Evolutionary conservation across 2,888 invertebrate genomes (phyloP), one percentile per base, ranked within the genome.

Genomic region (Tinea trinotella): DNA sequence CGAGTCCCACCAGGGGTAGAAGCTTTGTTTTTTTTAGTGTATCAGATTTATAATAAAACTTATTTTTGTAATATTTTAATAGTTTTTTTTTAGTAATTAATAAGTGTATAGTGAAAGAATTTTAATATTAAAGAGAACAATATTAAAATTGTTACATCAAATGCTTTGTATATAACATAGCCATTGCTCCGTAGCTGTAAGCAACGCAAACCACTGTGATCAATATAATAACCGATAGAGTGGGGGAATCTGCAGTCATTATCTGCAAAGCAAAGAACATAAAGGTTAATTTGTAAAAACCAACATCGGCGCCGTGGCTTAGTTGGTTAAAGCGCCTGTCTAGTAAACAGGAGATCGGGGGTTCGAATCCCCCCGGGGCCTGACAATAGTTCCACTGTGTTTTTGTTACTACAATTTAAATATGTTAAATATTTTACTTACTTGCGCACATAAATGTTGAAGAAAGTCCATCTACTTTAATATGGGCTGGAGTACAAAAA

Each of bases 1-100:
- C 90, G 90, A 90, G 90, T 90, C 90, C 90, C 90, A 90, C 90
- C 90, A 90, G 90, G 90, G 90, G 90, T 90, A 90, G 59, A 55
- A 24, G 9, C 24, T 24, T 24, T 24, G 9, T 7, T 24, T 24
- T 24, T 9, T 24, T 24, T 24, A 5, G 5, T 24, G 9, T 24
- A 24, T 24, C 9, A 24, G 5, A 24, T 24, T 24, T 7, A 24
- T 7, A 24, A 9, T 24, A 5, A 9, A 7, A 24, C 9, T 24
- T 10, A 40, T 5, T 40, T 10, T 40, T 40, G 40, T 10, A 40
- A 13, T 40, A 40, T 5, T 40, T 40, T 12, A 12, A 5, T 40
- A 40, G n/a, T n/a, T n/a, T n/a, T 7, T 44, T 44, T 44, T 2
- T 44, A 4, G 12, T 5, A 3, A 44, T 9, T 17, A 3, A 17